Conservation (phyloP, 2,888 invertebrate species). For the Orchesella flavescens region DNA sequence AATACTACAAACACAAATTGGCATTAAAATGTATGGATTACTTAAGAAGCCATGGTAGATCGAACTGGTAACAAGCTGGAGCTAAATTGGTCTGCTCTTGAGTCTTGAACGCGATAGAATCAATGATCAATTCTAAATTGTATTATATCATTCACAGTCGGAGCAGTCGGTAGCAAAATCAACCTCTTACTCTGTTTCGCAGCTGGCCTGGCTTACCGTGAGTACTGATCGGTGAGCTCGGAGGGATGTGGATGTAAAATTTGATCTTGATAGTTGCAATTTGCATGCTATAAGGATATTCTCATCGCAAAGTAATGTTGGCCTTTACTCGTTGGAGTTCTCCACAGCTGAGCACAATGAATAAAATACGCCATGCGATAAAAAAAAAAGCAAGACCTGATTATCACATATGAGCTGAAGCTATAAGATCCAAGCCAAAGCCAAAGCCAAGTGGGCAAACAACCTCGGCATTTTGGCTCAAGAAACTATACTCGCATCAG, state of each 20-base stretch:
- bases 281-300: slow-evolving; percentile 54
- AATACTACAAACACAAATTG: neutral
- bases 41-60: too few species aligned
- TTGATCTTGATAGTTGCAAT: slow-evolving; percentile 51
- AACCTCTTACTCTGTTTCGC: slow-evolving; percentile 8
- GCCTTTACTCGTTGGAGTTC: neutral
- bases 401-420: slow-evolving; percentile 5
- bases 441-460: neutral
- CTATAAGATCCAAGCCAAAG: too few species aligned
- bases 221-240: slow-evolving; percentile 26
- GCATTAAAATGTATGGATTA: neutral
- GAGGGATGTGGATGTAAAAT: slow-evolving; percentile 22
- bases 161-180: neutral
- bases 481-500: neutral
- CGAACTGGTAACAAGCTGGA: too few species aligned
- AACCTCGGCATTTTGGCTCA: neutral
- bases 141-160: slow-evolving; percentile 32
- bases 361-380: slow-evolving; percentile 29
- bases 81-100: too few species aligned
- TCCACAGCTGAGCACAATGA: slow-evolving; percentile 43
- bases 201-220: slow-evolving; percentile 29
- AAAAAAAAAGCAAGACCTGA: slow-evolving; percentile 33
- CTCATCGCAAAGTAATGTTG: neutral
- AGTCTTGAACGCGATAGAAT: neutral
- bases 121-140: neutral